Percentiles rank a stretch among this genome's conserved stretches.
Conservation (phyloP, 2,888 invertebrate species). For the Odontomyia ornata region DNA sequence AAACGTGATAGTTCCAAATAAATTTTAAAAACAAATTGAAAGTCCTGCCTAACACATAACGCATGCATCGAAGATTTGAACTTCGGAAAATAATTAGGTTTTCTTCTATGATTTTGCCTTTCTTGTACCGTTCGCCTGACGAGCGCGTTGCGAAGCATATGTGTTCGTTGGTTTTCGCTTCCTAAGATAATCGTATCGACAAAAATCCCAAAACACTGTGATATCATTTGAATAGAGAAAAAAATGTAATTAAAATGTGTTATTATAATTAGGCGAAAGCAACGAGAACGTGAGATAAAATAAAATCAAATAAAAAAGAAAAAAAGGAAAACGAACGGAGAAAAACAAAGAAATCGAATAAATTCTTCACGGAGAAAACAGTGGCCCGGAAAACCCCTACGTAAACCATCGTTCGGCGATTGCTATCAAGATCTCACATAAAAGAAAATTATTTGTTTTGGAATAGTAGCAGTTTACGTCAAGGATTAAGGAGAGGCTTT, state of each 20-base stretch:
- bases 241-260: slow-evolving; percentile 21
- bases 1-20: neutral
- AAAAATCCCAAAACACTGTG: slow-evolving; percentile 34
- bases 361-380: slow-evolving; percentile 6
- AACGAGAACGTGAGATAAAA: too few relatives aligned
- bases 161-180: neutral
- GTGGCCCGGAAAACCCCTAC: slow-evolving; percentile 34
- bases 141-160: neutral
- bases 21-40: neutral
- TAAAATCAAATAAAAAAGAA: too few relatives aligned
- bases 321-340: slow-evolving; percentile 4
- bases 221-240: slow-evolving; percentile 29
- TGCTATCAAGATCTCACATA: slow-evolving; percentile 24
- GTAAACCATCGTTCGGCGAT: slow-evolving; percentile 27
- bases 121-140: neutral
- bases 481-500: slow-evolving; percentile 28
- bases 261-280: slow-evolving; percentile 23
- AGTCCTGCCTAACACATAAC: neutral
- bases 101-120: slow-evolving; percentile 1
- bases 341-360: slow-evolving; percentile 31
- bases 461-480: slow-evolving; percentile 38
- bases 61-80: neutral
- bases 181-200: neutral
- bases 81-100: slow-evolving; percentile 14
- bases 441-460: slow-evolving; percentile 23